phyloP scores from a whole-genome alignment of 2,113 vertebrate genomes.

The Haplotaxodon microlepis region DNA sequence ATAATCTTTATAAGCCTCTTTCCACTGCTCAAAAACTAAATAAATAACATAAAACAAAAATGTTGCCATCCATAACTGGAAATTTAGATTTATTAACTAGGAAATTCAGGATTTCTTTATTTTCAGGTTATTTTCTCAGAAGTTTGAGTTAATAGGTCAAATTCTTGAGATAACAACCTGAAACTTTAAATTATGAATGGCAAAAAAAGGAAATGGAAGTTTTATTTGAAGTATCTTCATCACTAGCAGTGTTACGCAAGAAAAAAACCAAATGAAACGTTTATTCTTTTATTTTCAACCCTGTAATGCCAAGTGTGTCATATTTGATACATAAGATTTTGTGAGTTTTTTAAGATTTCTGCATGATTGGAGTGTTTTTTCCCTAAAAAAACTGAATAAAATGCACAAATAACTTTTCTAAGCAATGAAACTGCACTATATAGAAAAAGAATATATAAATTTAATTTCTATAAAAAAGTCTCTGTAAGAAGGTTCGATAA shows the following conservation, averaged over 20 bases:
- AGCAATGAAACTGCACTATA: neutral
- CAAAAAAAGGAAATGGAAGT: neutral
- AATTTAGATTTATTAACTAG: neutral
- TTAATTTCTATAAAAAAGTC: neutral
- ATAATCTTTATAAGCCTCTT: neutral
- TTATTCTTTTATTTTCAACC: neutral
- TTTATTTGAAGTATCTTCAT: neutral
- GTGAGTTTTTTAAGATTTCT: neutral
- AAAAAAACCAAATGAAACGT: neutral
- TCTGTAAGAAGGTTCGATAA: neutral
- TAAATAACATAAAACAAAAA: neutral
- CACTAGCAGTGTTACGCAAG: neutral
- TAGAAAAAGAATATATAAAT: neutral
- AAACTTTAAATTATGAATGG: neutral
- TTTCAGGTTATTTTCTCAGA: neutral
- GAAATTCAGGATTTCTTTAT: neutral
- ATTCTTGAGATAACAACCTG: neutral
- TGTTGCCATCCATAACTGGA: neutral
- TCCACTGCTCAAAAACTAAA: neutral
- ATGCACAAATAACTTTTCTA: neutral
- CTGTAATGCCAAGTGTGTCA: neutral
- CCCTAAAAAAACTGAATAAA: neutral
- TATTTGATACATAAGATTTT: neutral
- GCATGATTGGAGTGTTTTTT: neutral
- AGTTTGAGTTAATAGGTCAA: neutral